Evolutionary conservation across 2,113 vertebrate species (phyloP).

Genomic region (Centropus bengalensis): DNA sequence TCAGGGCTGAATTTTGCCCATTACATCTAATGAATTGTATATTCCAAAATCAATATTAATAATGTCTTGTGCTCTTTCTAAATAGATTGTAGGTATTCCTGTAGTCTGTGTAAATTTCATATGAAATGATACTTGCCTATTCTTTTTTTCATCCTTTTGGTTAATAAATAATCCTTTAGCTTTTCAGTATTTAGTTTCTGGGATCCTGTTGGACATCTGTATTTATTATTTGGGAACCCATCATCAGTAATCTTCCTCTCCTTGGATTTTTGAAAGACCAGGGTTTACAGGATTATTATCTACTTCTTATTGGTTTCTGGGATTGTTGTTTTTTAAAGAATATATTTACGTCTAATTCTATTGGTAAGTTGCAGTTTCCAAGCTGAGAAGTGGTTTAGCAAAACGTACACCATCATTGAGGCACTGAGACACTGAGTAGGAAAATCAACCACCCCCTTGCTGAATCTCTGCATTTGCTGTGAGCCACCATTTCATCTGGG

Average conservation of each 20-base stretch:
- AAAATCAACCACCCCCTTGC: constrained; percentile 51
- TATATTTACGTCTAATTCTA: not conserved
- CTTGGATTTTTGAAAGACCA: not conserved
- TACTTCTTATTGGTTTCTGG: not conserved
- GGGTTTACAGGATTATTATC: not conserved
- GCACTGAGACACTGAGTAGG: not conserved
- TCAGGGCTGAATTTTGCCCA: not conserved
- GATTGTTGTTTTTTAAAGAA: not conserved
- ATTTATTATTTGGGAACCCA: constrained; percentile 43
- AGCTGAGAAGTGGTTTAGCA: constrained; percentile 58
- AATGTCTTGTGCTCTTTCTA: not conserved
- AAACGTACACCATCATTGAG: not conserved
- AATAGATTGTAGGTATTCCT: constrained; percentile 30
- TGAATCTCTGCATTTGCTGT: constrained; percentile 44
- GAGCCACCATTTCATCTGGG: constrained; percentile 56
- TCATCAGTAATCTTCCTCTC: not conserved
- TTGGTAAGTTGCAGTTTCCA: constrained; percentile 34
- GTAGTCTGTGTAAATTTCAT: constrained; percentile 33
- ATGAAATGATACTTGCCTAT: not conserved
- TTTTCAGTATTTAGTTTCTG: not conserved
- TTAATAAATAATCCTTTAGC: constrained; percentile 22
- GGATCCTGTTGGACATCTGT: constrained; percentile 40
- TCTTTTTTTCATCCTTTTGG: constrained; percentile 38
- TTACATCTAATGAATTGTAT: constrained; percentile 19
- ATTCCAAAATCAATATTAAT: constrained; percentile 65